A percentile compares a stretch with the other conserved stretches of the same genome.
phyloP scores from a whole-genome alignment of 2,888 invertebrate species.

The Drosophila barbarae region DNA sequence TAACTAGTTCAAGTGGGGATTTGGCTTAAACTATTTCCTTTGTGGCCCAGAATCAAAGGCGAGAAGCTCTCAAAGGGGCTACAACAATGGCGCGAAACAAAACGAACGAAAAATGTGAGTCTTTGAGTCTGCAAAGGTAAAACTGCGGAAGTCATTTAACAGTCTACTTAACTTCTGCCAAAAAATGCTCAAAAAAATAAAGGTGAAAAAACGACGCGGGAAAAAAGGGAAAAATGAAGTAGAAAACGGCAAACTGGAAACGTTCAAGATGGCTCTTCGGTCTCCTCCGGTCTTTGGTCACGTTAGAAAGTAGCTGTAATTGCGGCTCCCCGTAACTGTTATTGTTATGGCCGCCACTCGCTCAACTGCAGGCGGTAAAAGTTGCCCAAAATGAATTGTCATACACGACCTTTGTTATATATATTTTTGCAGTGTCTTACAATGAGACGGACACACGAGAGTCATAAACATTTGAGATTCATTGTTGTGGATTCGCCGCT shows the following conservation, averaged over 20 bases:
- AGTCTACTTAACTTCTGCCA: conserved; percentile 58
- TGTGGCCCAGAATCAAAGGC: conserved; percentile 41
- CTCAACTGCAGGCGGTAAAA: conserved; percentile 45
- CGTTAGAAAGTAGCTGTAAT: conserved; percentile 65
- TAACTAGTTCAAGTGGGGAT: conserved; percentile 2
- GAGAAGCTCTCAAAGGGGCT: conserved; percentile 25
- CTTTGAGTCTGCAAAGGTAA: conserved; percentile 38
- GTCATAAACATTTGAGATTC: conserved; percentile 31
- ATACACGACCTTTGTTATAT: conserved; percentile 31
- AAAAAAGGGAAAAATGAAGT: conserved; percentile 22
- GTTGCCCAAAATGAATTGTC: conserved; percentile 41
- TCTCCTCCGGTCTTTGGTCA: conserved; percentile 46
- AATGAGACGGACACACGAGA: conserved; percentile 17
- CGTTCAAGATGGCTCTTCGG: conserved; percentile 48
- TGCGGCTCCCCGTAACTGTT: conserved; percentile 49
- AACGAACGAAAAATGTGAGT: conserved; percentile 17
- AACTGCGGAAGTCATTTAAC: conserved; percentile 68
- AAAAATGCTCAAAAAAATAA: conserved; percentile 18
- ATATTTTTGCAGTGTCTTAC: conserved; percentile 32
- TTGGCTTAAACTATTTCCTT: conserved; percentile 24
- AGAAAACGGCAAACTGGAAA: conserved; percentile 42
- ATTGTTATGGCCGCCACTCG: conserved; percentile 26
- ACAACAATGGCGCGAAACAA: conserved; percentile 16
- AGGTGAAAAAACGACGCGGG: conserved; percentile 15
- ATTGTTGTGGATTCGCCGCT: conserved; percentile 21